Conservation (phyloP, 2,888 invertebrate genomes). For the Bursaphelenchus okinawaensis region DNA sequence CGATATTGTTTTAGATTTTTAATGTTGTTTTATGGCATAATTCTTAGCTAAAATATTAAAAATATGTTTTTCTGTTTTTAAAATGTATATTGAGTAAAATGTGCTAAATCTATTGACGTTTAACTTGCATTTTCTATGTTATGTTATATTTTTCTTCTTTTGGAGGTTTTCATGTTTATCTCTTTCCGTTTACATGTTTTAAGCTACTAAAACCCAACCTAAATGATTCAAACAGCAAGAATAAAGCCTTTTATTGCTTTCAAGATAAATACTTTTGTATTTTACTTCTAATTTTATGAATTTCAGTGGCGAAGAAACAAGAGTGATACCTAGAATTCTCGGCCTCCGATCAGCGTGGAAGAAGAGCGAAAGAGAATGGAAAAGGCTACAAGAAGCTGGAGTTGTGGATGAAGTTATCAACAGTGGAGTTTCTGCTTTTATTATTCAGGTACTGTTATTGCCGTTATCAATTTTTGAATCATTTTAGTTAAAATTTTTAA, state of each 20-base stretch:
- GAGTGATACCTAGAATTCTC: constrained; percentile 82
- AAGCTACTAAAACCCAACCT: too few species aligned
- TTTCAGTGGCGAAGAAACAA: constrained; percentile 65
- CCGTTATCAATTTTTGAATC: not conserved
- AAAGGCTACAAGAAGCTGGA: constrained; percentile 82
- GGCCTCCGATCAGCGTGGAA: constrained; percentile 93
- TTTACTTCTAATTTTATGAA: constrained; percentile 4
- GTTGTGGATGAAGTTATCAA: constrained; percentile 85
- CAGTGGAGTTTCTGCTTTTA: constrained; percentile 91
- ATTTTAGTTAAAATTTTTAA: not conserved
- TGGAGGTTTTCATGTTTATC: too few species aligned
- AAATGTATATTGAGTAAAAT: too few species aligned
- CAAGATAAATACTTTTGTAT: not conserved
- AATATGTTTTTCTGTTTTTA: too few species aligned
- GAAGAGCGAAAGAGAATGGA: constrained; percentile 81
- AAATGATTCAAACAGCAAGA: too few species aligned
- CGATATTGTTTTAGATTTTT: too few species aligned
- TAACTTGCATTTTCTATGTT: too few species aligned
- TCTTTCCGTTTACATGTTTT: too few species aligned
- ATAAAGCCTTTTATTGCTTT: not conserved
- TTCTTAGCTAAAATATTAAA: too few species aligned
- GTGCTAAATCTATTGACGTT: too few species aligned
- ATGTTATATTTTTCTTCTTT: too few species aligned
- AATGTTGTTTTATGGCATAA: too few species aligned
- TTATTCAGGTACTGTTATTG: constrained; percentile 61